Evolutionary conservation across 2,797 vertebrate genomes (phyloP).

Genomic region (Anomalospiza imberbis): DNA sequence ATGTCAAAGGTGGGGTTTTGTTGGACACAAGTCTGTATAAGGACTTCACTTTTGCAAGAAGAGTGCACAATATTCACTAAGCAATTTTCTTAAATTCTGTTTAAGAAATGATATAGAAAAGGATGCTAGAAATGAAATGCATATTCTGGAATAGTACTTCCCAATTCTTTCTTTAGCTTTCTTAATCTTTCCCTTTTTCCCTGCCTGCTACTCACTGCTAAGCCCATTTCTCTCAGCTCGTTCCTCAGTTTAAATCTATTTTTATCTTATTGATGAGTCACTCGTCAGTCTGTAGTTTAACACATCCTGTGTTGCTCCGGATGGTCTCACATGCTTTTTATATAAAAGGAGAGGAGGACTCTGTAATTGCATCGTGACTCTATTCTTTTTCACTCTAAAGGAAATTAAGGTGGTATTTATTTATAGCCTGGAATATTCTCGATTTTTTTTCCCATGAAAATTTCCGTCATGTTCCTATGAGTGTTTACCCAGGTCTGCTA

Average conservation of each 20-base stretch:
- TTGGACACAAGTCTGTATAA: neutral
- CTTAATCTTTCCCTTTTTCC: neutral
- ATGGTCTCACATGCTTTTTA: conserved; percentile 15
- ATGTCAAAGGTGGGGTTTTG: neutral
- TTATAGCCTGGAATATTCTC: conserved; percentile 19
- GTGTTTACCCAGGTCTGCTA: neutral
- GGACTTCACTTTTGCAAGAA: neutral
- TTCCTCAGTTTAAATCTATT: conserved; percentile 55
- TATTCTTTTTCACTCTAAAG: conserved; percentile 21
- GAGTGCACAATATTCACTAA: neutral
- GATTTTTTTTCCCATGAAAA: neutral
- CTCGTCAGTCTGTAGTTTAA: conserved; percentile 50
- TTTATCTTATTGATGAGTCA: conserved; percentile 58
- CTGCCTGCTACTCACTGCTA: neutral
- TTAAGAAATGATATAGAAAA: neutral
- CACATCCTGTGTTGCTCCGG: conserved; percentile 6
- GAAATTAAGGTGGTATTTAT: conserved; percentile 20
- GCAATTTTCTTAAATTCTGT: neutral
- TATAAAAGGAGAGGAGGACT: conserved; percentile 17
- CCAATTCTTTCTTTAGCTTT: neutral
- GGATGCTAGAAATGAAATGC: neutral
- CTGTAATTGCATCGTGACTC: conserved; percentile 32
- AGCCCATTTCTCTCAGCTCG: neutral
- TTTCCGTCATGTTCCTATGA: neutral
- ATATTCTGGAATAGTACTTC: neutral